Conservation (phyloP, 2,797 vertebrate genomes). For the Carapus acus region DNA sequence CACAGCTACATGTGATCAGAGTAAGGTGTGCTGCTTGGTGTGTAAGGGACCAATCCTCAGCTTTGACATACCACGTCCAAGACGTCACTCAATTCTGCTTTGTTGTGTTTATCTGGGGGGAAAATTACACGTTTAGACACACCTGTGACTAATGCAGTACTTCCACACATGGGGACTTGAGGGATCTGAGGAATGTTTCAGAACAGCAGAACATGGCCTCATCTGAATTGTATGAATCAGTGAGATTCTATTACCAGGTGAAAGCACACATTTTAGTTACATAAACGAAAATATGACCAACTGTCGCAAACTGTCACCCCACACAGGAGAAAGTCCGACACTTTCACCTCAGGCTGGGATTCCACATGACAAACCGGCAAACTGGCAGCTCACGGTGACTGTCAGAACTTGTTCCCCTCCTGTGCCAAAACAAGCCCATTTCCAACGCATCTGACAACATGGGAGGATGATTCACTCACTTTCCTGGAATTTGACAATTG, state of each 20-base stretch:
- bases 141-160: conserved; percentile 17
- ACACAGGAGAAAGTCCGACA: too few species aligned
- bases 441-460: neutral
- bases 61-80: too few species aligned
- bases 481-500: conserved; percentile 5
- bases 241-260: too few species aligned
- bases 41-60: neutral
- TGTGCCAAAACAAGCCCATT: conserved; percentile 29
- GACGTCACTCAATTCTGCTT: too few species aligned
- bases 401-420: conserved; percentile 2
- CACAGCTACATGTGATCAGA: too few species aligned
- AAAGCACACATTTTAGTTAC: too few species aligned
- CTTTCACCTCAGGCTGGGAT: neutral
- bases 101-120: conserved; percentile 5
- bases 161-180: neutral
- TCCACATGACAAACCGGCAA: conserved; percentile 17
- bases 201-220: too few species aligned
- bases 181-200: too few species aligned
- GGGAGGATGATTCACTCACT: neutral
- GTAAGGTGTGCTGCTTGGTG: too few species aligned
- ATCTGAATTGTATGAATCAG: too few species aligned
- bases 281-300: too few species aligned
- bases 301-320: too few species aligned
- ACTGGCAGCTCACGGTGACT: neutral
- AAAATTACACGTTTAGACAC: conserved; percentile 10